Conservation (phyloP, 2,113 vertebrate species). For the Suricata suricatta region DNA sequence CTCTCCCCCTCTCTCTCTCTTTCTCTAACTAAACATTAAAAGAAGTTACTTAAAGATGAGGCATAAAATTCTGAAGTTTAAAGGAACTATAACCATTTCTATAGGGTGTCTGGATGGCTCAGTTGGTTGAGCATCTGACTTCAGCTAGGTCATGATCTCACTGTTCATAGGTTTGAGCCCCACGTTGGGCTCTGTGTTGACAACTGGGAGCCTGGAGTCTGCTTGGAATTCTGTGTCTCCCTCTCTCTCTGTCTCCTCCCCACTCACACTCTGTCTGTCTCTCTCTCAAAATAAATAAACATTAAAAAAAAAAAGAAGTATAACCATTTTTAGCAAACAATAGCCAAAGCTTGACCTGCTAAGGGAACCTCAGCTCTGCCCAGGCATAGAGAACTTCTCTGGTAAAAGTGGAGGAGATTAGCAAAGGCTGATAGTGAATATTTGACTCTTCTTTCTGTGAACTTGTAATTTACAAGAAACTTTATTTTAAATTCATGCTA, state of each 20-base stretch:
- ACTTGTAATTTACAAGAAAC: not conserved
- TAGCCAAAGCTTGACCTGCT: not conserved
- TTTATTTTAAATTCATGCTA: constrained; percentile 16
- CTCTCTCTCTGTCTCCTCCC: no score
- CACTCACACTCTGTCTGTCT: no score
- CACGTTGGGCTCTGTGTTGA: no score
- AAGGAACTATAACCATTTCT: not conserved
- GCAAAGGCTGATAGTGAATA: not conserved
- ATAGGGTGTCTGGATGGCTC: no score
- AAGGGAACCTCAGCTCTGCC: not conserved
- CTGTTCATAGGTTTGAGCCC: no score
- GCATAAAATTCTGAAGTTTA: not conserved
- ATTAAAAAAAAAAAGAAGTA: not conserved
- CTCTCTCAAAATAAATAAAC: no score
- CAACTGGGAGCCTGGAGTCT: no score
- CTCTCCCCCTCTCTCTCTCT: no score
- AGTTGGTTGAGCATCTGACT: no score
- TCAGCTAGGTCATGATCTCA: no score
- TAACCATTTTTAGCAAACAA: not conserved
- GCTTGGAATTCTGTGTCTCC: no score
- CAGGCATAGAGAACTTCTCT: not conserved
- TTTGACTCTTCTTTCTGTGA: not conserved
- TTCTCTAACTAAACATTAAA: no score
- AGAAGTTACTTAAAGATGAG: not conserved
- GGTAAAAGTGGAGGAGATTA: not conserved